Evolutionary conservation across 92 coral and sea anemone species (phyloP).

Genomic region (Zoanthus gigantus): DNA sequence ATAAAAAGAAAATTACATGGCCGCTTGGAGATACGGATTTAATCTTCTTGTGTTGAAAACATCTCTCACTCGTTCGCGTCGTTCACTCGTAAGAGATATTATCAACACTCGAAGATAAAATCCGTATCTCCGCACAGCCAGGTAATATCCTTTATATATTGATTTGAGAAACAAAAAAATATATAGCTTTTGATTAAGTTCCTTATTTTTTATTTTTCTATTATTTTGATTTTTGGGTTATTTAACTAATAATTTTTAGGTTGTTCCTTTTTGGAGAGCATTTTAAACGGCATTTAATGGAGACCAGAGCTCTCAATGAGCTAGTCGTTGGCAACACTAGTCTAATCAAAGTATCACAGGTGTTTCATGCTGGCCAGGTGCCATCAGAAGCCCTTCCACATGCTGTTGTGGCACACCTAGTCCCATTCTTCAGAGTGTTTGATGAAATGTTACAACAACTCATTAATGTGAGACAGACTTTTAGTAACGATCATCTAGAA

Average conservation of each 20-base stretch:
- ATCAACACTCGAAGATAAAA: too few relatives aligned
- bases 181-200: too few relatives aligned
- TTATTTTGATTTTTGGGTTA: background rate
- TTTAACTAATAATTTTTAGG: conserved; percentile 10
- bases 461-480: conserved; percentile 39
- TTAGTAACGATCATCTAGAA: conserved; percentile 58
- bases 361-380: conserved; percentile 62
- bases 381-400: conserved; percentile 83
- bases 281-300: background rate
- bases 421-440: conserved; percentile 75
- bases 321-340: background rate
- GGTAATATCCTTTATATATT: too few relatives aligned
- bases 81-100: too few relatives aligned
- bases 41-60: too few relatives aligned
- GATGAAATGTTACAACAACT: conserved; percentile 56
- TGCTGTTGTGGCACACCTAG: conserved; percentile 82
- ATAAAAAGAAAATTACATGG: too few relatives aligned
- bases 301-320: background rate
- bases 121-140: too few relatives aligned
- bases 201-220: too few relatives aligned
- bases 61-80: too few relatives aligned
- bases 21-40: too few relatives aligned
- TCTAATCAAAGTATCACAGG: background rate
- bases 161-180: too few relatives aligned
- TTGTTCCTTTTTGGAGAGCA: conserved; percentile 5